phyloP scores from a whole-genome alignment of 2,797 vertebrate species.

The Echeneis naucrates region DNA sequence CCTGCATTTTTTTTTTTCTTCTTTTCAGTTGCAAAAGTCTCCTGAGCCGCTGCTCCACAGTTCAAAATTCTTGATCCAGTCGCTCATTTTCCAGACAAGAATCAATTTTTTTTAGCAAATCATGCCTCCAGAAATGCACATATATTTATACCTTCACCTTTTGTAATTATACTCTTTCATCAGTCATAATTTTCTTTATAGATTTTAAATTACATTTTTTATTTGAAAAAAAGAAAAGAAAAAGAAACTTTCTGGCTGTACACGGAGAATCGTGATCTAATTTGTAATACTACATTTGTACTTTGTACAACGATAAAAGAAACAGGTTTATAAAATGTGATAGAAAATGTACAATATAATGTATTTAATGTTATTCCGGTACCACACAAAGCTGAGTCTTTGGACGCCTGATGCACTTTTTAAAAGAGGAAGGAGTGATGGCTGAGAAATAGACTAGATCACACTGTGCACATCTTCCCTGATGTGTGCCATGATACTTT shows the following conservation, averaged over 20 bases:
- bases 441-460: conserved; percentile 44
- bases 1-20: background rate
- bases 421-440: conserved; percentile 44
- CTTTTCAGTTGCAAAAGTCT: conserved; percentile 40
- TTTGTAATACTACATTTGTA: conserved; percentile 68
- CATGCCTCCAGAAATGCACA: conserved; percentile 40
- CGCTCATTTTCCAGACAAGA: conserved; percentile 38
- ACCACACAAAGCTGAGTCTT: conserved; percentile 67
- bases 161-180: conserved; percentile 29
- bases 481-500: conserved; percentile 52
- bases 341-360: conserved; percentile 80
- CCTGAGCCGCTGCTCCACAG: conserved; percentile 21
- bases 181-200: conserved; percentile 39
- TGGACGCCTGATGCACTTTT: conserved; percentile 74
- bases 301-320: conserved; percentile 74
- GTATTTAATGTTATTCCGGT: conserved; percentile 54
- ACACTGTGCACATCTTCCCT: conserved; percentile 54
- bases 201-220: conserved; percentile 27
- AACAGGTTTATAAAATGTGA: conserved; percentile 76
- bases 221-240: conserved; percentile 10
- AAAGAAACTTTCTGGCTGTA: conserved; percentile 62
- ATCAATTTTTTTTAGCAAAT: conserved; percentile 50
- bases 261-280: conserved; percentile 61
- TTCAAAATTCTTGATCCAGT: conserved; percentile 46
- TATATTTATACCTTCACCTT: conserved; percentile 36